phyloP scores from a whole-genome alignment of 2,797 vertebrate genomes.

The Mastacembelus armatus region DNA sequence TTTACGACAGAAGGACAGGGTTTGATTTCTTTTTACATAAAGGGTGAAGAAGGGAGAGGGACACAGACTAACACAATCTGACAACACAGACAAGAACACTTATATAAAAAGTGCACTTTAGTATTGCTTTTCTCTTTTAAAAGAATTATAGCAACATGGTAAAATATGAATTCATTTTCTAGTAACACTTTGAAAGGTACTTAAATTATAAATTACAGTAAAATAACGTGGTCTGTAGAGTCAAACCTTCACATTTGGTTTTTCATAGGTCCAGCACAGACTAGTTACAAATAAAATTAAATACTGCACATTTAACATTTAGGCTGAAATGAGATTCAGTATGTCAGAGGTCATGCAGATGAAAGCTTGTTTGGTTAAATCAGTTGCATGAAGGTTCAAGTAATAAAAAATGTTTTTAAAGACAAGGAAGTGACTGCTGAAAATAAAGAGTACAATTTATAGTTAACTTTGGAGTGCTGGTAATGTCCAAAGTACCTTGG shows the following conservation, averaged over 20 bases:
- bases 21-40: conserved; percentile 25
- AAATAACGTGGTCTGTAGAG: conserved; percentile 36
- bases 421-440: neutral
- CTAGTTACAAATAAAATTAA: conserved; percentile 6
- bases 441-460: conserved; percentile 1
- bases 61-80: conserved; percentile 31
- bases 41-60: neutral
- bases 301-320: conserved; percentile 38
- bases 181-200: conserved; percentile 3
- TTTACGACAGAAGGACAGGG: neutral
- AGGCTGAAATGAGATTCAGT: conserved; percentile 2
- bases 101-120: conserved; percentile 57
- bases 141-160: conserved; percentile 18
- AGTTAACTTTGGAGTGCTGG: neutral
- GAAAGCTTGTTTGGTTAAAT: conserved; percentile 10
- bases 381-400: conserved; percentile 7
- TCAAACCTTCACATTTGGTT: conserved; percentile 24
- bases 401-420: neutral
- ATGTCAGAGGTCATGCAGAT: neutral
- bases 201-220: conserved; percentile 43
- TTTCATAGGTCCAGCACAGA: conserved; percentile 13
- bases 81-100: conserved; percentile 35
- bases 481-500: neutral
- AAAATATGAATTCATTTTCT: conserved; percentile 15
- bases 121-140: conserved; percentile 22